Evolutionary conservation across 1,140 invertebrate species (phyloP), one percentile per base, ranked within the genome.

Genomic region (Saccostrea echinata): DNA sequence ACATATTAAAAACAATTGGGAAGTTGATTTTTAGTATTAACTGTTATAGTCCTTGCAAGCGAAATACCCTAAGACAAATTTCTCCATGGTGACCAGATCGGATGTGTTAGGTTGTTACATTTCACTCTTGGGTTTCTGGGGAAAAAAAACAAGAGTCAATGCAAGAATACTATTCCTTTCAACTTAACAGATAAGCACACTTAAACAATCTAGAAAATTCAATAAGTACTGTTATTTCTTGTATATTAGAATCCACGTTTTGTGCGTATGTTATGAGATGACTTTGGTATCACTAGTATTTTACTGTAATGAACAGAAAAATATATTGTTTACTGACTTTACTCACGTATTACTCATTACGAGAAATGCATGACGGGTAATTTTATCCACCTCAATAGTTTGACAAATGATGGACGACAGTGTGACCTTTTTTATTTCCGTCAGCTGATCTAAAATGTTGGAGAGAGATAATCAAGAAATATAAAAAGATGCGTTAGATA

Each of bases 331-430:
- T 3, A 76, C n/a, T n/a, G n/a, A n/a, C n/a, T n/a, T n/a, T n/a
- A n/a, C 68, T 76, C 33, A 76, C 68, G 68, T 1, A 27, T 30
- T 33, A 30, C 68, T 76, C 24, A 30, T 30, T 11, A 76, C 27
- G 16, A 76, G 24, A 27, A 76, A 76, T 16, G 68, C 68, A 3
- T 33, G 24, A 16, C 13, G 68, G 11, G 27, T 76, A 16, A 76
- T 33, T 33, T 33, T 11, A 30, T 76, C 68, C 24, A 76, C 68
- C 11, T 33, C 68, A 16, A 76, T 76, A 30, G 11, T 30, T 18
- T 76, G 68, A 76, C 68, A 76, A 3, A 76, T 30, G 30, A 76
- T 27, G 16, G 68, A 76, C 27, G 68, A 76, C 68, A 76, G 8
- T 11, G 68, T 76, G 27, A 13, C 27, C 27, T 76, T 76, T 27